These are phyloP conservation scores for Drosophila gunungcola DNA, from an alignment of 1,140 invertebrate species.

Conservation along the genomic window DNA sequence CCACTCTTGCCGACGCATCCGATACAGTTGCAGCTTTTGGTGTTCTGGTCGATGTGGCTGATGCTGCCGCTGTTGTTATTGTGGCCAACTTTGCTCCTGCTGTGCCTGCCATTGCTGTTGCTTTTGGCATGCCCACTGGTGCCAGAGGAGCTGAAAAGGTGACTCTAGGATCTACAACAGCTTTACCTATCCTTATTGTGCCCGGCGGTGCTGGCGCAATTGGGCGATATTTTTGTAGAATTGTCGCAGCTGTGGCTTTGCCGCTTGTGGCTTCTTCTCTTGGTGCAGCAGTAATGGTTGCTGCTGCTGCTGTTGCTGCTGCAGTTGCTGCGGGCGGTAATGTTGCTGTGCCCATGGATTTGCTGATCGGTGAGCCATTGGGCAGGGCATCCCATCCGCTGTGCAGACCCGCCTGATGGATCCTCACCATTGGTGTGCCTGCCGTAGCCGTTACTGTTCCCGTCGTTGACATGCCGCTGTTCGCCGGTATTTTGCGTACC, in stretches of 20 bases:
- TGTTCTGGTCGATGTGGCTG: too few species aligned
- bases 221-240: not conserved
- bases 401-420: slow-evolving; percentile 1
- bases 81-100: not conserved
- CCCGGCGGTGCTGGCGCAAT: not conserved
- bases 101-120: not conserved
- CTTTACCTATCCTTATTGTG: not conserved
- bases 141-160: too few species aligned
- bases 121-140: too few species aligned
- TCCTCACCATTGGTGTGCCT: not conserved
- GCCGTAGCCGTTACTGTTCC: not conserved
- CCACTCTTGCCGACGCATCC: not conserved
- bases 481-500: not conserved
- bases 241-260: not conserved
- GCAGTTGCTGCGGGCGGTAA: not conserved
- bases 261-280: not conserved
- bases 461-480: not conserved
- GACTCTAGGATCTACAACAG: not conserved
- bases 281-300: not conserved
- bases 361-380: not conserved
- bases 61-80: too few species aligned
- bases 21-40: too few species aligned
- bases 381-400: slow-evolving; percentile 1
- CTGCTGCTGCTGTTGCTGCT: not conserved
- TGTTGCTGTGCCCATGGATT: not conserved